Evolutionary conservation across 1,140 invertebrate species (phyloP), one percentile per base, ranked within the genome.

Genomic region (Heliothis virescens): DNA sequence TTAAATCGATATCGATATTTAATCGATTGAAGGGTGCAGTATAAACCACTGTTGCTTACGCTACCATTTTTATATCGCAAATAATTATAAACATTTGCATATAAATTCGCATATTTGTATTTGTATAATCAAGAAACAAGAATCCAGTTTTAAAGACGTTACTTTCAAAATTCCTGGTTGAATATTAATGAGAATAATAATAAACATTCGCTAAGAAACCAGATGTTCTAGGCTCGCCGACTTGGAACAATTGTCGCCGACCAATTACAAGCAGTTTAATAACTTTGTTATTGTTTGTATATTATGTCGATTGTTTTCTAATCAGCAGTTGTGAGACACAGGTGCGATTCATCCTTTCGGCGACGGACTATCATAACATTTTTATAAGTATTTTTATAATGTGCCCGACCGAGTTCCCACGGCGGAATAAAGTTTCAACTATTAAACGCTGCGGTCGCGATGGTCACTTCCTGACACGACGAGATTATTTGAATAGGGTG

Each of bases 261-360:
- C 48, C 48, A 57, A 72, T 57, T 72, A 57, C 57, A 72, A 34
- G 47, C 18, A 41, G 63, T 21, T 34, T 55, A 41, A 41, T 55
- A 34, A 57, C 67, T 67, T 67, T 41, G 69, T 72, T 57, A 72
- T 72, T 72, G 69, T 72, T 72, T 72, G 50, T 55, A 57, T 57
- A 71, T 71, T 21, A 52, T 57, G 52, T 57, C 69, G 52, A 72
- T 72, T 72, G 69, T 72, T 72, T 72, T 57, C 52, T 57, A 72
- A 72, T 72, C 69, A 16, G 12, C 47, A 63, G 62, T 41, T 55
- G 15, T 41, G n/a, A 57, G 26, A 41, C 52, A 57, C 50, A 72
- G 69, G 53, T 72, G 67, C 47, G 9, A 9, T 9, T 41, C 34
- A 41, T 21, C 48, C 48, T 53, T 52, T 71, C 12, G 21, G 48